Conservation (phyloP, 2,797 vertebrate genomes). For the Dendrocincla tyrannina region DNA sequence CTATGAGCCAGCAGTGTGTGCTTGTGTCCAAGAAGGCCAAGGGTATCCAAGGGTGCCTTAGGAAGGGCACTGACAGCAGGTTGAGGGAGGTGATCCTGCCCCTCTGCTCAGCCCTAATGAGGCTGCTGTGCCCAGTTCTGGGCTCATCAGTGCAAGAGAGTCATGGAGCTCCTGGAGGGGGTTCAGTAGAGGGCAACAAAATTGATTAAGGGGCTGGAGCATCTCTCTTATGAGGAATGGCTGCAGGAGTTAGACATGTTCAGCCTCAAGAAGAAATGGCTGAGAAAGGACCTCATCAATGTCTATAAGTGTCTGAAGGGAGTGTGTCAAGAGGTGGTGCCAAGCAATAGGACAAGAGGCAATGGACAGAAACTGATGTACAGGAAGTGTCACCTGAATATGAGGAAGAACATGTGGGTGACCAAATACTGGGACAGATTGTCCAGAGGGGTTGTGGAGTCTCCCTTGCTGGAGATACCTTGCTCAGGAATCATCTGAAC, state of each 20-base stretch:
- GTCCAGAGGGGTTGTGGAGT: background rate
- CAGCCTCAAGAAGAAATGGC: background rate
- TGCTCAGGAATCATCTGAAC: background rate
- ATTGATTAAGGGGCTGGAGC: background rate
- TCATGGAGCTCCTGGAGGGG: background rate
- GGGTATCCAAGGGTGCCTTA: background rate
- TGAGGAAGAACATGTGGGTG: fast-evolving
- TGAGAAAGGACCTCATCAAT: background rate
- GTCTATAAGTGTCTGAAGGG: background rate
- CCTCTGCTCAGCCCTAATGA: background rate
- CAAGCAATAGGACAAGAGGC: background rate
- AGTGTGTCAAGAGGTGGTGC: background rate
- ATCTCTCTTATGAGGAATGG: background rate
- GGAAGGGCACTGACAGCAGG: background rate
- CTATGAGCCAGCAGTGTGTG: background rate
- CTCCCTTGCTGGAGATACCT: background rate
- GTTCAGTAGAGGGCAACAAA: background rate
- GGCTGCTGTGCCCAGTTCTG: background rate
- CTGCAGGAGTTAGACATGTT: background rate
- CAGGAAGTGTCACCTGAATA: background rate
- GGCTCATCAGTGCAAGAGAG: background rate
- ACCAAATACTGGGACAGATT: fast-evolving
- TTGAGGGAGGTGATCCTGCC: fast-evolving
- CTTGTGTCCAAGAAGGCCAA: background rate
- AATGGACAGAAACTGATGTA: background rate